Evolutionary conservation across 1,140 invertebrate species (phyloP).

Genomic region (Drosophila funebris): DNA sequence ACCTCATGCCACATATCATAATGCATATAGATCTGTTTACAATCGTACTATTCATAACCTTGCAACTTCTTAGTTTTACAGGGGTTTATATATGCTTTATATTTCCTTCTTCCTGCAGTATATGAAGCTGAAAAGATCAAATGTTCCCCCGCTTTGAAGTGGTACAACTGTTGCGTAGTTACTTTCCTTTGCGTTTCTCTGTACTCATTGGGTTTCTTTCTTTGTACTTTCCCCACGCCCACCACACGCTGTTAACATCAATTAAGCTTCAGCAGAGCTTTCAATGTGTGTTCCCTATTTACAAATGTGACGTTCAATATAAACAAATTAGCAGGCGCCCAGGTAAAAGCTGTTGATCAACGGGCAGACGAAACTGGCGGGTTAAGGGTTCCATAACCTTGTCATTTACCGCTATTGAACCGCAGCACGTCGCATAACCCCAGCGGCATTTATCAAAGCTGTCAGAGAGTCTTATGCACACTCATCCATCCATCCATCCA

Average conservation of each 20-base stretch:
- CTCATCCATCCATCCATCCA: slow-evolving; percentile 2
- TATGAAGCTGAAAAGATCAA: not conserved
- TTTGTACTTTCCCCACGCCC: slow-evolving; percentile 5
- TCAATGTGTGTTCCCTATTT: not conserved
- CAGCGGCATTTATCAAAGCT: slow-evolving; percentile 47
- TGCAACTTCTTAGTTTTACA: not conserved
- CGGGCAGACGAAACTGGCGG: not conserved
- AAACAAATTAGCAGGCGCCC: slow-evolving; percentile 15
- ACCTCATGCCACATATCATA: not conserved
- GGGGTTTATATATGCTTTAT: no score
- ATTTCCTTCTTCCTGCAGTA: no score
- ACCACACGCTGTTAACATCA: slow-evolving; percentile 7
- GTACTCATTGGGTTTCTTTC: not conserved
- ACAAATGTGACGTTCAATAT: not conserved
- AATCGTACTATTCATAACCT: not conserved
- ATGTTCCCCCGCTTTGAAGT: not conserved
- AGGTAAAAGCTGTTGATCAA: not conserved
- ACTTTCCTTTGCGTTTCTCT: not conserved
- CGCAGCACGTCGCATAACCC: slow-evolving; percentile 1
- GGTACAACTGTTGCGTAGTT: not conserved
- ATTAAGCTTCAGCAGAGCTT: slow-evolving; percentile 13
- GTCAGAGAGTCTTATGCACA: not conserved
- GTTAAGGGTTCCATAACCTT: slow-evolving; percentile 7
- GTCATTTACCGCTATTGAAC: slow-evolving; percentile 33
- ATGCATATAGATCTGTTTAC: not conserved